Percentiles rank a stretch among this genome's conserved stretches.
phyloP scores from a whole-genome alignment of 2,797 vertebrate species.

The Leptatherina wallacei region DNA sequence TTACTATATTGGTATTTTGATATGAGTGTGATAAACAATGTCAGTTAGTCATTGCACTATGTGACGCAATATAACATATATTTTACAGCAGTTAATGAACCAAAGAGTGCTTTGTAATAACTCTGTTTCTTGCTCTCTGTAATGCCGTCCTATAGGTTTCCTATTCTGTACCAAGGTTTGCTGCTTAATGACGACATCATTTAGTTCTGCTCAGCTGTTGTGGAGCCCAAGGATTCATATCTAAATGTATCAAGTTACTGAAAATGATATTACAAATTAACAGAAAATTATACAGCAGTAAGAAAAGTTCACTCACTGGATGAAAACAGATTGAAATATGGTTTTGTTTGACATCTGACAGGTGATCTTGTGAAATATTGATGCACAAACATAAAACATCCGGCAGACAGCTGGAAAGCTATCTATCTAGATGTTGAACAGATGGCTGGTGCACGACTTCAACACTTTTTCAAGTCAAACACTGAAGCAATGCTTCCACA shows the following conservation, averaged over 20 bases:
- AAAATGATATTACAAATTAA: not conserved
- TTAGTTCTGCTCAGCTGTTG: not conserved
- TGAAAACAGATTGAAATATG: not conserved
- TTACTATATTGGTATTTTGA: no score
- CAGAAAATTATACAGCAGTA: not conserved
- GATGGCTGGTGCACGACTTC: slow-evolving; percentile 53
- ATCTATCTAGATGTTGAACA: slow-evolving; percentile 50
- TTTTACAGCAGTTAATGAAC: not conserved
- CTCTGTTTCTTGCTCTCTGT: not conserved
- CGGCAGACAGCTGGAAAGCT: slow-evolving; percentile 37
- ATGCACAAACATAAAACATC: slow-evolving; percentile 38
- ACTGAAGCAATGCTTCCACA: not conserved
- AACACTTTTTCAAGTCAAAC: slow-evolving; percentile 30
- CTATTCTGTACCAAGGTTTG: not conserved
- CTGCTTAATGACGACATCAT: not conserved
- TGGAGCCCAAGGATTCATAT: not conserved
- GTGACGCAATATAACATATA: not conserved
- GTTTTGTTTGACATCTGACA: slow-evolving; percentile 15
- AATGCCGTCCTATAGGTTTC: not conserved
- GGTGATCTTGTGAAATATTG: slow-evolving; percentile 13
- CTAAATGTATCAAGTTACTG: not conserved
- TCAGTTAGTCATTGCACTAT: not conserved
- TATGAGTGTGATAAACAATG: not conserved
- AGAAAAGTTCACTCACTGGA: not conserved
- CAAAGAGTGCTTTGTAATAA: not conserved